Percentiles rank a stretch among this genome's conserved stretches.
Evolutionary conservation across 2,888 invertebrate genomes (phyloP).

Genomic region (Salticus scenicus): DNA sequence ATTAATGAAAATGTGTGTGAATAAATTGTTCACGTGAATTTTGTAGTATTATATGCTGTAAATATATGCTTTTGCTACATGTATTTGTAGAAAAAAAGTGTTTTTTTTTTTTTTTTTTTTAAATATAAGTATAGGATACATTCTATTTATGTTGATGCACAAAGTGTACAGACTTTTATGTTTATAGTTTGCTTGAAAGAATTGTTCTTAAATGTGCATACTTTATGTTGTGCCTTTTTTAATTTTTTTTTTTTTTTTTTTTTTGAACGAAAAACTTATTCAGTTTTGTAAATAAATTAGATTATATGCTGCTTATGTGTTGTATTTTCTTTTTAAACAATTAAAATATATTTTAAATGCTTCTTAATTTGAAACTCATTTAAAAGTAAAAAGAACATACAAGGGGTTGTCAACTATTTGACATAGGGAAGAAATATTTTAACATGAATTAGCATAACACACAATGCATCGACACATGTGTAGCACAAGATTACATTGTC

Average conservation of each 20-base stretch:
- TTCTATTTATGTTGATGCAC: constrained; percentile 57
- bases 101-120: constrained; percentile 12
- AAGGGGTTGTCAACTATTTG: no score
- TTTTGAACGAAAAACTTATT: no score
- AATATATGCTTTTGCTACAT: background rate
- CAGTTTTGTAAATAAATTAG: constrained; percentile 12
- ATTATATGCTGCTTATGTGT: background rate
- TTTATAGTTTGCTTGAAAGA: constrained; percentile 63
- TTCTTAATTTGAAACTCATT: no score
- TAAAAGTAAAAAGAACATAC: no score
- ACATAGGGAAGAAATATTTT: no score
- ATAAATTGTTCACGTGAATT: no score
- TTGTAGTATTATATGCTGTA: constrained; percentile 8
- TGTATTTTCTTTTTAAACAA: background rate
- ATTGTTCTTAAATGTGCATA: background rate
- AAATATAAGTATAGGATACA: constrained; percentile 20
- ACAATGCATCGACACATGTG: no score
- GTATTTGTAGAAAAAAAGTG: background rate
- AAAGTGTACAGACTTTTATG: constrained; percentile 60
- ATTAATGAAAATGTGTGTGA: no score
- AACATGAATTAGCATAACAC: no score
- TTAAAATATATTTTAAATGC: background rate
- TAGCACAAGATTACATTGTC: no score
- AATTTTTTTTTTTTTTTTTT: background rate
- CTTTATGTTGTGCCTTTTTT: constrained; percentile 4